Conservation (phyloP, 2,888 invertebrate genomes). For the Boloria selene region DNA sequence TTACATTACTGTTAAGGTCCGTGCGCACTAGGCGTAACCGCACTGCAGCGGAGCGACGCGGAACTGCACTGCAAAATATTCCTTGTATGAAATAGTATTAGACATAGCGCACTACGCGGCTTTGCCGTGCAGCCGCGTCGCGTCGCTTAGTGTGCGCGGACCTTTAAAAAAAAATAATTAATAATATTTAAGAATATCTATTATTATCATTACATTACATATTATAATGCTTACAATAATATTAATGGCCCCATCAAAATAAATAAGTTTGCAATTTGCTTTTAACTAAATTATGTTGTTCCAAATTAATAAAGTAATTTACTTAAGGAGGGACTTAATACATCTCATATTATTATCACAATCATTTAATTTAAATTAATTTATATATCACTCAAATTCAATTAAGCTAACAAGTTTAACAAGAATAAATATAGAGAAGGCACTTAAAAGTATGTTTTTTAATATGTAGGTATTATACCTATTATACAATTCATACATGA, state of each 20-base stretch:
- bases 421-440: conserved; percentile 26
- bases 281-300: neutral
- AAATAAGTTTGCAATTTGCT: neutral
- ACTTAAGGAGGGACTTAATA: conserved; percentile 4
- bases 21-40: too few species aligned
- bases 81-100: too few species aligned
- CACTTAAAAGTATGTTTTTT: conserved; percentile 25
- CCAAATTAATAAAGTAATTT: conserved; percentile 1
- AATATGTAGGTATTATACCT: too few species aligned
- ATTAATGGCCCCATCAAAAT: conserved; percentile 5
- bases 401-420: conserved; percentile 1
- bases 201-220: too few species aligned
- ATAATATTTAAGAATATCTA: too few species aligned
- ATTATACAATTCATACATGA: too few species aligned
- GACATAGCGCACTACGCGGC: too few species aligned
- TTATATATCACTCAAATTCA: neutral
- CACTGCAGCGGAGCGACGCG: too few species aligned
- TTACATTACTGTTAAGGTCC: neutral
- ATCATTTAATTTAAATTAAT: conserved; percentile 19
- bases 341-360: conserved; percentile 11
- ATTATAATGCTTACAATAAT: neutral
- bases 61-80: too few species aligned
- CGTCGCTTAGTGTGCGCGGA: too few species aligned
- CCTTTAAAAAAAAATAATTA: too few species aligned
- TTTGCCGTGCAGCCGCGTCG: too few species aligned